Evolutionary conservation across 2,888 invertebrate species (phyloP), one percentile per base, ranked within the genome.

Genomic region (Brassicogethes aeneus): DNA sequence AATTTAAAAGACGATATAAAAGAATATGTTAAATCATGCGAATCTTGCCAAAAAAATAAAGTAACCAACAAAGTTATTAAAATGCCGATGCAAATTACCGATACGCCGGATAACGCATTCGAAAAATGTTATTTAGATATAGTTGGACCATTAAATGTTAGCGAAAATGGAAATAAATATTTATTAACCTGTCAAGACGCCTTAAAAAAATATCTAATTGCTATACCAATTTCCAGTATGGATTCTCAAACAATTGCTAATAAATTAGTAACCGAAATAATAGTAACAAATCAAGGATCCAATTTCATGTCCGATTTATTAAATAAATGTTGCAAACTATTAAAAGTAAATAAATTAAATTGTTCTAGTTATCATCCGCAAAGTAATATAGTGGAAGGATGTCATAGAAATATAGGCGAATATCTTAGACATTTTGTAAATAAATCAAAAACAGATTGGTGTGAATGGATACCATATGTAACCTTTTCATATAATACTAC

Each of bases 41-140:
- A 16, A 38, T 15, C 13, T n/a, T 60, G 60, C 42, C 56, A 58
- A 46, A 42, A 37, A 17, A 50, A 52, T 16, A 59, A 59, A 44
- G 29, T 39, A 2, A 39, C 40, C 1, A 23, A 42, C 1, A 42
- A 47, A 36, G 36, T 17, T 3, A 44, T 37, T 12, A 45, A 46
- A 32, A 41, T 41, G 36, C 58, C 60, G 1, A 44, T 61, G 51
- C 47, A 50, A 42, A 50, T 54, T 10, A 57, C 56, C 1, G 48
- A 44, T 1, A 53, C 56, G 2, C 45, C 52, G 1, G 30, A 35
- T 3, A 41, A 43, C 37, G 46, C 57, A 2, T 55, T 56, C 15
- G 53, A 57, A 43, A 41, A 48, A 42, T 39, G 56, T 3, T 45
- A 48, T 3, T 7, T 59, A 23, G 58, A 60, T 17, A 48, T 58